A percentile compares a stretch with the other conserved stretches of the same genome.
Evolutionary conservation across 2,113 vertebrate genomes (phyloP).

Genomic region (Corythoichthys intestinalis): DNA sequence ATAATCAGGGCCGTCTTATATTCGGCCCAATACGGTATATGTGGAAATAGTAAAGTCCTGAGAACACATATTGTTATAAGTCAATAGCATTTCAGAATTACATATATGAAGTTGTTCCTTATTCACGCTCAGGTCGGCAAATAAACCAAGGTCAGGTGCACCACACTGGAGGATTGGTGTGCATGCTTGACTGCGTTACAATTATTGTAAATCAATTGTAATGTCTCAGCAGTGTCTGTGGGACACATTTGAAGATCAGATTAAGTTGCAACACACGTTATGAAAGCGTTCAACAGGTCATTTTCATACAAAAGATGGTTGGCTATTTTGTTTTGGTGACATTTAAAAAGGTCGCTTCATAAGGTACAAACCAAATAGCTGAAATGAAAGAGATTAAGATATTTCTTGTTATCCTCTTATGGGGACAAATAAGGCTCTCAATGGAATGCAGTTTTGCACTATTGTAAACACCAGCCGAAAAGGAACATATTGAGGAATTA

Average conservation of each 20-base stretch:
- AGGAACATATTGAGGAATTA: too few species aligned
- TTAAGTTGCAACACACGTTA: conserved; percentile 19
- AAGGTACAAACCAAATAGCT: neutral
- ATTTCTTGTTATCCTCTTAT: neutral
- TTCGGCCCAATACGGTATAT: too few species aligned
- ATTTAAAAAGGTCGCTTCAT: neutral
- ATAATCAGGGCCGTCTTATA: too few species aligned
- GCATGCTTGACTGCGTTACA: conserved; percentile 48
- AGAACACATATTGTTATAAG: neutral
- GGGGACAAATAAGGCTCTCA: neutral
- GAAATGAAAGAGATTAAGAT: neutral
- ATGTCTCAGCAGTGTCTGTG: conserved; percentile 57
- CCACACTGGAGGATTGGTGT: conserved; percentile 36
- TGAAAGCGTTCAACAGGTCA: neutral
- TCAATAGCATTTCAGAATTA: neutral
- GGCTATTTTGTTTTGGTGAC: conserved; percentile 3
- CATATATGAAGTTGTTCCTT: neutral
- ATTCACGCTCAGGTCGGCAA: neutral
- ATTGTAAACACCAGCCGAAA: too few species aligned
- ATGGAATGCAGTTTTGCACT: neutral
- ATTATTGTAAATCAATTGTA: conserved; percentile 74
- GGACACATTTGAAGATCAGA: conserved; percentile 45
- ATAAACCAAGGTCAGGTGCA: conserved; percentile 25
- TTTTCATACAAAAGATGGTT: conserved; percentile 27
- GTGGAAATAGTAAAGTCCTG: too few species aligned